phyloP scores from a whole-genome alignment of 2,888 invertebrate species.

The Gastrophysa polygoni region DNA sequence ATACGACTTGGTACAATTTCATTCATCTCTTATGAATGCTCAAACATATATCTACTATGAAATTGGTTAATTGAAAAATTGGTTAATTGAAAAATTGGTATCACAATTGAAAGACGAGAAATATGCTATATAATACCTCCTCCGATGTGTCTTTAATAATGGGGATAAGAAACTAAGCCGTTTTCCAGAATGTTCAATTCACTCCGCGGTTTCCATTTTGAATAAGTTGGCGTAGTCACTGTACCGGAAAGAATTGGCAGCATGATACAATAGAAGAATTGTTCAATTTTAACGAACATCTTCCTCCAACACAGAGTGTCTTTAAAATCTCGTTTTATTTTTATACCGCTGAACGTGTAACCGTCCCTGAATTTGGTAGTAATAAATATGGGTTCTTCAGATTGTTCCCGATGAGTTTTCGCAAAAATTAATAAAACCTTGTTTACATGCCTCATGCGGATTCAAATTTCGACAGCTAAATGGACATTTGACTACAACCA shows the following conservation, averaged over 20 bases:
- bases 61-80: too few species aligned
- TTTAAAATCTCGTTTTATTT: neutral
- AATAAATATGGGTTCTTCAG: neutral
- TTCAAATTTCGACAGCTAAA: neutral
- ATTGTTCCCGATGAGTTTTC: neutral
- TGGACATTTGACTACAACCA: neutral
- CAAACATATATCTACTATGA: too few species aligned
- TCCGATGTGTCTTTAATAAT: too few species aligned
- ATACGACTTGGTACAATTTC: too few species aligned
- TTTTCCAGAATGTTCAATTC: neutral
- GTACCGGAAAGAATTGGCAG: neutral
- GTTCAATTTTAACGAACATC: neutral
- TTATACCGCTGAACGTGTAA: neutral
- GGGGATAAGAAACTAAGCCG: neutral
- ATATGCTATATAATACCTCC: too few species aligned
- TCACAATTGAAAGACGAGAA: too few species aligned
- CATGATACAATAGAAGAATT: too few species aligned
- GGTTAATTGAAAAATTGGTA: too few species aligned
- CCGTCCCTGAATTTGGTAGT: neutral
- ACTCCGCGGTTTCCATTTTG: neutral
- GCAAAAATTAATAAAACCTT: neutral
- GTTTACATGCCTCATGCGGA: neutral
- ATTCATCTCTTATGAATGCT: too few species aligned
- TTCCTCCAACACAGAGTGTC: neutral
- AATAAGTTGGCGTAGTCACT: neutral